Percentiles rank a stretch among this genome's conserved stretches.
These are phyloP conservation scores for Manis crassicaudata DNA, from an alignment of 2,797 vertebrate genomes.

Conservation along the genomic window DNA sequence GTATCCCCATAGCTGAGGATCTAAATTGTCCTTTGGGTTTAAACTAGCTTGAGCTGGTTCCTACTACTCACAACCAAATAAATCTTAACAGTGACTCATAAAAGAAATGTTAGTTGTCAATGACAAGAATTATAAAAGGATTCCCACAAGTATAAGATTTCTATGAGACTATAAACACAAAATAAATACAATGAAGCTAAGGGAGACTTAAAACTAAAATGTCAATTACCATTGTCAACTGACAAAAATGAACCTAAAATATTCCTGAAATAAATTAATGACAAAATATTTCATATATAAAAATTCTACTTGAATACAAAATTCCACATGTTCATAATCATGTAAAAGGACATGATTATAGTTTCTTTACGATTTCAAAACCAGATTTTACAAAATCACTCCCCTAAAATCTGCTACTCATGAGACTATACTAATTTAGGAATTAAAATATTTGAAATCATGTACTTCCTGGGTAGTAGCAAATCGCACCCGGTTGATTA, in stretches of 20 bases:
- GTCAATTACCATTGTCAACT: neutral
- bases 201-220: neutral
- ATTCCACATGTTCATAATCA: neutral
- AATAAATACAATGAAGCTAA: neutral
- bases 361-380: slow-evolving; percentile 36
- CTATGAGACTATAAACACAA: slow-evolving; percentile 11
- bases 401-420: neutral
- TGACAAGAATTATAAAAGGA: slow-evolving; percentile 36
- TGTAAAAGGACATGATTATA: neutral
- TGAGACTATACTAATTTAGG: neutral
- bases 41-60: neutral
- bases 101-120: neutral
- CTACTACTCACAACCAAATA: neutral
- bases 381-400: slow-evolving; percentile 50
- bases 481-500: slow-evolving; percentile 91
- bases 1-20: neutral
- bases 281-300: slow-evolving; percentile 1
- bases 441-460: slow-evolving; percentile 47
- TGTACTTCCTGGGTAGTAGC: slow-evolving; percentile 91
- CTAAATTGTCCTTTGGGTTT: neutral
- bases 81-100: slow-evolving; percentile 28
- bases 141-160: neutral
- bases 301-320: slow-evolving; percentile 42
- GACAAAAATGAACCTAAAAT: slow-evolving; percentile 26
- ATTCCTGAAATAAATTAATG: slow-evolving; percentile 39